Conservation (phyloP, 1,140 invertebrate species). For the Ostrea edulis region DNA sequence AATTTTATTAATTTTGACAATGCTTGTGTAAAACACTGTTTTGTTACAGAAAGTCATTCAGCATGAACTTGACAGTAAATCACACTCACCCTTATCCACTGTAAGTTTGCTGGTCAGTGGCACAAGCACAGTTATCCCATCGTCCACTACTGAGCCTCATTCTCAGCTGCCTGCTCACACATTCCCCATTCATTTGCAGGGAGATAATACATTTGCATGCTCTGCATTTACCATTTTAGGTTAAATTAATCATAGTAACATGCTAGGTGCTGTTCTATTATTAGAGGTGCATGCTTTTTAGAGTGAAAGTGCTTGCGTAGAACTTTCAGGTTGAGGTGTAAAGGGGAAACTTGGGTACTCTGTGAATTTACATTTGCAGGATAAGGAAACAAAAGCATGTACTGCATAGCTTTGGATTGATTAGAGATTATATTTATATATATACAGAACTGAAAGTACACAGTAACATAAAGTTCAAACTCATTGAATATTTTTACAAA, state of each 20-base stretch:
- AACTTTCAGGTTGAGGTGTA: background rate
- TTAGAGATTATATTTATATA: too few relatives aligned
- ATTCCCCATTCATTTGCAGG: too few relatives aligned
- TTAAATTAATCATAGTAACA: too few relatives aligned
- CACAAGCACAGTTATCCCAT: background rate
- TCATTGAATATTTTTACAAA: too few relatives aligned
- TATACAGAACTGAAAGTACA: too few relatives aligned
- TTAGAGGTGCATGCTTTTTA: background rate
- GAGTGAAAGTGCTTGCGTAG: background rate
- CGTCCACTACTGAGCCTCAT: too few relatives aligned
- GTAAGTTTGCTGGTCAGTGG: background rate
- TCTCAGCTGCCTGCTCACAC: too few relatives aligned
- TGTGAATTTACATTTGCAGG: background rate
- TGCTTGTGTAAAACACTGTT: background rate
- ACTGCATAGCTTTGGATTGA: background rate
- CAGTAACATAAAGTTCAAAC: too few relatives aligned
- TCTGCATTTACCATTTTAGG: too few relatives aligned
- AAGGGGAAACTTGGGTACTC: background rate
- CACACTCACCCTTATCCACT: background rate
- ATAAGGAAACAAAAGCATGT: background rate
- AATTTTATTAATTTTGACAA: background rate
- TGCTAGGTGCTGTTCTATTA: too few relatives aligned
- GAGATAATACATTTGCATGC: too few relatives aligned
- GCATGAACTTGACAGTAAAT: slow-evolving; percentile 13
- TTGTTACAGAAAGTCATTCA: slow-evolving; percentile 29